phyloP scores from a whole-genome alignment of 2,888 invertebrate species.

The Himalopsyche tibetana region DNA sequence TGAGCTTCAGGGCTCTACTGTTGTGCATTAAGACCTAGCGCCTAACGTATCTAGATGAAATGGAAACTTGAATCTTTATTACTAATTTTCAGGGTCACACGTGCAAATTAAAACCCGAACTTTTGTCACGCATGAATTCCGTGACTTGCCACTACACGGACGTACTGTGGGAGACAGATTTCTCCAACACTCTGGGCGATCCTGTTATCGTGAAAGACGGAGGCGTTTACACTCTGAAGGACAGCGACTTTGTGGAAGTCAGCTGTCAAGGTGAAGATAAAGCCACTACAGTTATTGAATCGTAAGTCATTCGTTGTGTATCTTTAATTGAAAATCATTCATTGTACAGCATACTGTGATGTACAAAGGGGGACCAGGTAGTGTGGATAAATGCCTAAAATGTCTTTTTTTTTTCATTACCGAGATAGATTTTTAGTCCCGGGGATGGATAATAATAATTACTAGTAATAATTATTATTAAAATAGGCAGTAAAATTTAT shows the following conservation, averaged over 20 bases:
- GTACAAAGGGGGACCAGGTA: too few relatives aligned
- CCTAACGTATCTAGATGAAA: too few relatives aligned
- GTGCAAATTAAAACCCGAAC: slow-evolving; percentile 70
- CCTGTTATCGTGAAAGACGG: slow-evolving; percentile 76
- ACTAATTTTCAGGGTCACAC: slow-evolving; percentile 73
- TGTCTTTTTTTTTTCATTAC: too few relatives aligned
- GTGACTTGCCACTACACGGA: slow-evolving; percentile 80
- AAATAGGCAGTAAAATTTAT: too few relatives aligned
- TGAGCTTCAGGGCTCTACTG: too few relatives aligned
- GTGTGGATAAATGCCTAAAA: too few relatives aligned
- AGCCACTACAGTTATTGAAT: slow-evolving; percentile 69
- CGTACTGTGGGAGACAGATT: slow-evolving; percentile 83
- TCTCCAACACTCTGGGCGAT: slow-evolving; percentile 76
- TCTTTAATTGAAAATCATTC: not conserved
- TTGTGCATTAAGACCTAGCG: too few relatives aligned
- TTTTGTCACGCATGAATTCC: slow-evolving; percentile 69
- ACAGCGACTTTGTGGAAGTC: slow-evolving; percentile 85
- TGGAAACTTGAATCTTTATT: not conserved
- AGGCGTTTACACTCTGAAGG: slow-evolving; percentile 78
- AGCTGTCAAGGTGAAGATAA: slow-evolving; percentile 76
- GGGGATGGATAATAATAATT: too few relatives aligned
- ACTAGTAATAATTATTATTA: too few relatives aligned
- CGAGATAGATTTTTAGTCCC: too few relatives aligned
- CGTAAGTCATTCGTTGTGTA: slow-evolving; percentile 56
- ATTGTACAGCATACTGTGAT: too few relatives aligned